Base-by-base conservation (phyloP, 2,113 vertebrate species). In the Riparia riparia region DNA sequence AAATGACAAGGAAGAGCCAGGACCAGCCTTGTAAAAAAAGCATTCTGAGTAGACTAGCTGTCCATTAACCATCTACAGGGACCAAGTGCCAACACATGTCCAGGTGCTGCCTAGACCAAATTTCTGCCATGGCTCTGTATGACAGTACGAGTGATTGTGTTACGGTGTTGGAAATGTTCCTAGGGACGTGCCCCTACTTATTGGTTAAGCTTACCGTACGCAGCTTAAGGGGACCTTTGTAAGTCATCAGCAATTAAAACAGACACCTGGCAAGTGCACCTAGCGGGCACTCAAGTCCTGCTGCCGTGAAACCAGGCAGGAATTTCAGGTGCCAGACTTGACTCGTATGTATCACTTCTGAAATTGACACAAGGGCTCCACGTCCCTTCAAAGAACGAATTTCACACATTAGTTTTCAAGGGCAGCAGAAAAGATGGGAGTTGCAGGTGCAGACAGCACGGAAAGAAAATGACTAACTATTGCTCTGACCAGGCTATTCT, bases 371-470 rank as follows among this genome's bases (percentile, higher is more conserved):
- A 28, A 0, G 6, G 69, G 17, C 24, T 74, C 41, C 28, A 10
- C 2, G 31, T 24, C 64, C n/a, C 25, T 61, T 69, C 79, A 10
- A 32, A 61, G 56, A 73, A 19, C 1, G 8, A 57, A 42, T 86
- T 90, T 83, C 82, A 88, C 45, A 53, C 29, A 14, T 82, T 69
- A 39, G 32, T 61, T 65, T 58, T n/a, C 61, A 71, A 91, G n/a
- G n/a, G 69, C 61, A 82, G n/a, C 21, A 39, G 66, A 37, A 64
- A 76, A 72, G n/a, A 26, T 2, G 19, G 6, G 39, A 51, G 13
- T 6, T 0, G 2, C 44, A 42, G 53, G 26, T 0, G 4, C 78
- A 34, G 17, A 20, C 54, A 54, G 34, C 31, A 12, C 0, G 1
- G 44, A 16, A 68, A 37, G 15, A 41, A 0, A 18, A 7, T 3